Percentiles rank a stretch among this genome's conserved stretches.
Evolutionary conservation across 2,888 invertebrate species (phyloP).

Genomic region (Sinelater perroti): DNA sequence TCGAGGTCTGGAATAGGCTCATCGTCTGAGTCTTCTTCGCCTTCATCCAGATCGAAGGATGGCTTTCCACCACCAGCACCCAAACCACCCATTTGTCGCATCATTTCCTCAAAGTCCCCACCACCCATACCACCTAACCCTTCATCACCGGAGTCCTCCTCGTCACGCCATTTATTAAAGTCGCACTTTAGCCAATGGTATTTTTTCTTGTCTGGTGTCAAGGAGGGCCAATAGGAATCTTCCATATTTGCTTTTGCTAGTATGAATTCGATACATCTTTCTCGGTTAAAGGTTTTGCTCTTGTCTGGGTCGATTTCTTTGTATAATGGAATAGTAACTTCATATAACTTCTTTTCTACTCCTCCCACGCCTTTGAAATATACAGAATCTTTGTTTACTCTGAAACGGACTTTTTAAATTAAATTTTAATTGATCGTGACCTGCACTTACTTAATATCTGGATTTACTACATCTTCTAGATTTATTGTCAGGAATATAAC

Average conservation of each 20-base stretch:
- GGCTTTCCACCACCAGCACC: conserved; percentile 67
- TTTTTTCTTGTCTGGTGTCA: conserved; percentile 87
- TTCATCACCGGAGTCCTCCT: conserved; percentile 91
- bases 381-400: conserved; percentile 76
- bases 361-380: conserved; percentile 88
- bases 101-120: conserved; percentile 75
- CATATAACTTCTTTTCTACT: conserved; percentile 84
- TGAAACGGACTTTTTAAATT: conserved; percentile 43
- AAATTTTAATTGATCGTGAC: not conserved
- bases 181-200: conserved; percentile 97
- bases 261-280: conserved; percentile 78
- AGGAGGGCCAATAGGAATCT: conserved; percentile 86
- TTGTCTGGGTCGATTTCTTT: conserved; percentile 84
- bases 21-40: conserved; percentile 79
- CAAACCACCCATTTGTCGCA: conserved; percentile 76
- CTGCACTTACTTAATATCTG: conserved; percentile 74
- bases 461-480: conserved; percentile 88
- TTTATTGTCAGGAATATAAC: conserved; percentile 88
- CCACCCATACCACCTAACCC: conserved; percentile 61
- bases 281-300: conserved; percentile 75
- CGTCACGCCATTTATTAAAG: conserved; percentile 98
- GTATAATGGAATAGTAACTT: conserved; percentile 86
- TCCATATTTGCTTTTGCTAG: conserved; percentile 71
- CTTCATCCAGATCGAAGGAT: conserved; percentile 74
- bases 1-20: conserved; percentile 81